phyloP scores from a whole-genome alignment of 1,140 invertebrate species.

The Caenorhabditis elegans region WBcel235 BX284606.5:13682001-13682500 shows the following conservation, averaged over 20 bases:
- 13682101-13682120: background rate
- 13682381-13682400: background rate
- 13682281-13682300: conserved; percentile 20
- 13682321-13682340: background rate
- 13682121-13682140: background rate
- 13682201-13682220: background rate
- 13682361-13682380: conserved; percentile 4
- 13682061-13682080: conserved; percentile 2
- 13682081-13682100: background rate
- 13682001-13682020: conserved; percentile 41
- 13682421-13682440: background rate
- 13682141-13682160: background rate
- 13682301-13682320: background rate
- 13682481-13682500: background rate
- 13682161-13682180: background rate
- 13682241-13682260: no score
- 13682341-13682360: background rate
- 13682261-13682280: background rate
- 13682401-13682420: background rate
- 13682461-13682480: no score
- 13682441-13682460: no score
- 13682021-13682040: conserved; percentile 9
- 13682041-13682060: conserved; percentile 7
- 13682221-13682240: background rate
- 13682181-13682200: background rate